A percentile compares a stretch with the other conserved stretches of the same genome.
These are phyloP conservation scores for Tenthredo livida DNA, from an alignment of 2,888 invertebrate genomes.

Conservation along the genomic window DNA sequence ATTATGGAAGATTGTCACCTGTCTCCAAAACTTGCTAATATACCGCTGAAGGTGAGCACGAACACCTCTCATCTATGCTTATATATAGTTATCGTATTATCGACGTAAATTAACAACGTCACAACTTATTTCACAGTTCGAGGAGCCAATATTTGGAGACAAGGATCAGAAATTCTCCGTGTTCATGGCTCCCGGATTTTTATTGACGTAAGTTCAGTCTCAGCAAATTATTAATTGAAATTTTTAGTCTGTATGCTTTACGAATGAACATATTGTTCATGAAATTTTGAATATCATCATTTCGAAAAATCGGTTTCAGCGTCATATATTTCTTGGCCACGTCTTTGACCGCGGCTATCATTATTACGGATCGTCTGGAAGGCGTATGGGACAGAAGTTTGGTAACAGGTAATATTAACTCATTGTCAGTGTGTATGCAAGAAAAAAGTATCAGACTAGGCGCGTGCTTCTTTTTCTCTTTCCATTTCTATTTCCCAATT, in stretches of 20 bases:
- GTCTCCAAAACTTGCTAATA: constrained; percentile 80
- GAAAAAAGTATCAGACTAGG: background rate
- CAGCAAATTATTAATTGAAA: background rate
- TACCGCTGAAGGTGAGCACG: constrained; percentile 80
- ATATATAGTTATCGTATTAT: background rate
- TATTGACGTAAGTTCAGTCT: constrained; percentile 85
- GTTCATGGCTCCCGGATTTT: constrained; percentile 92
- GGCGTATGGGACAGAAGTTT: constrained; percentile 93
- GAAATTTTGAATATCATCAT: background rate
- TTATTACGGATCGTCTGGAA: constrained; percentile 89
- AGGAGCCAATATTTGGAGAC: constrained; percentile 86
- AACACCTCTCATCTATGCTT: background rate
- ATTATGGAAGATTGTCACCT: constrained; percentile 84
- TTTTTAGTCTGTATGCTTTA: background rate
- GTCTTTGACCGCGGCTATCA: constrained; percentile 89
- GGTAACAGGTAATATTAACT: constrained; percentile 82
- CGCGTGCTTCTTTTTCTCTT: too few relatives aligned
- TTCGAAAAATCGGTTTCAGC: constrained; percentile 78
- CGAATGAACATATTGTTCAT: background rate
- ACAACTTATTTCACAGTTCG: constrained; percentile 78
- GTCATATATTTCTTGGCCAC: constrained; percentile 92
- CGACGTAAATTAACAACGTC: background rate
- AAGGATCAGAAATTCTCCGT: constrained; percentile 86
- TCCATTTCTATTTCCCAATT: background rate
- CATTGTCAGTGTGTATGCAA: background rate